Base-by-base conservation (phyloP, 2,113 vertebrate genomes). In the Grantiella picta region DNA sequence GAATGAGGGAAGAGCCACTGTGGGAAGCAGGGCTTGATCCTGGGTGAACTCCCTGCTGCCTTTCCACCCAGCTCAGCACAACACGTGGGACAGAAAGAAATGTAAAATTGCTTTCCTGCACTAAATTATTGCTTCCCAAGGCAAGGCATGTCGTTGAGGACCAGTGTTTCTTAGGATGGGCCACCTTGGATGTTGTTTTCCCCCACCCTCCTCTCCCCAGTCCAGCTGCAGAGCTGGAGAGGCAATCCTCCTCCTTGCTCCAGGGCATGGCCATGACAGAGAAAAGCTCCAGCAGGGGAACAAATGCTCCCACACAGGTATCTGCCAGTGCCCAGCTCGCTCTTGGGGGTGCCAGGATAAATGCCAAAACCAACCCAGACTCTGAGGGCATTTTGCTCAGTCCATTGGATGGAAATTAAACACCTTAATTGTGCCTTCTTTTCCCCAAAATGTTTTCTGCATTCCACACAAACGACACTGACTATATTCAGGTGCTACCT, bases 51-150 rank as follows among this genome's bases (percentile, higher is more conserved):
- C 9, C 25, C 36, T 17, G 25, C 15, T 53, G 72, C 40, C 45
- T 47, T 53, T 13, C 38, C 31, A 11, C 10, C 17, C 54, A 38
- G 57, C 35, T 56, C 40, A 29, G 63, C 24, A 7, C 4, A 17
- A 4, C 44, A 7, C 0, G 0, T 0, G 9, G 27, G 38, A 23
- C 3, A 15, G 10, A 42, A 77, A 50, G 8, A 12, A 50, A 40
- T 0, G 20, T 5, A 18, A 11, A 77, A 33, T 2, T 50, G 23
- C 5, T 76, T 68, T 65, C 14, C 63, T 68, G 16, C 21, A 23
- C 18, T 38, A 8, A 77, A 77, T 35, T 17, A 11, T 54, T 17
- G 7, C n/a, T 69, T 36, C 25, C 45, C 10, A 23, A 49, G 23
- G 5, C 38, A 44, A 71, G n/a, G 33, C 17, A 16, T 0, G 3